These are phyloP conservation scores for Melangyna quadrimaculata DNA, from an alignment of 2,888 invertebrate species.

Conservation along the genomic window DNA sequence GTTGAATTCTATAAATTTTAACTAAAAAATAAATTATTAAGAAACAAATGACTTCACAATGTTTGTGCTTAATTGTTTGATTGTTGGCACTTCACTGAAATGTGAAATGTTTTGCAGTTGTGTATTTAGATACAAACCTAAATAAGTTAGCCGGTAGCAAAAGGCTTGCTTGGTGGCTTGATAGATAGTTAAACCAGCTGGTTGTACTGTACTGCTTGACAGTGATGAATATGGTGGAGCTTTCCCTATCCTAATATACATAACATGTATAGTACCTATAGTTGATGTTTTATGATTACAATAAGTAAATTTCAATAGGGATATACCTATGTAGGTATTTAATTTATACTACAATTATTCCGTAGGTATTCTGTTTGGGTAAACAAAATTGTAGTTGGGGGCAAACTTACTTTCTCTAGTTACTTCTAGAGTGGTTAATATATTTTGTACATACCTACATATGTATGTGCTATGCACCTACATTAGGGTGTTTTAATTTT, in stretches of 20 bases:
- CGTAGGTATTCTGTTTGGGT: too few relatives aligned
- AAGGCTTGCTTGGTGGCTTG: background rate
- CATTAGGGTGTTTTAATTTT: too few relatives aligned
- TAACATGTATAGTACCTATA: background rate
- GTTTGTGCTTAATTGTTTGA: background rate
- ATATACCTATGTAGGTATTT: too few relatives aligned
- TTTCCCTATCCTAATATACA: background rate
- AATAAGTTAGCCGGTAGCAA: background rate
- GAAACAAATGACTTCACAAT: background rate
- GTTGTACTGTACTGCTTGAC: background rate
- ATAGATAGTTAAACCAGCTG: background rate
- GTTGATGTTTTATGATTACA: background rate
- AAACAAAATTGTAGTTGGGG: too few relatives aligned
- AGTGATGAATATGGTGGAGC: background rate
- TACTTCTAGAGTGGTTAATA: too few relatives aligned
- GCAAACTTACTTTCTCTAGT: too few relatives aligned
- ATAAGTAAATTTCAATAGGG: background rate
- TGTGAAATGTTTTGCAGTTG: constrained; percentile 18
- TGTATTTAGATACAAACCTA: constrained; percentile 13
- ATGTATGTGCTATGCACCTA: too few relatives aligned
- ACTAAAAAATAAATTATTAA: background rate
- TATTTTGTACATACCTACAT: too few relatives aligned
- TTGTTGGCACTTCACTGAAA: constrained; percentile 4
- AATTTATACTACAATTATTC: too few relatives aligned
- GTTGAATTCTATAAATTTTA: background rate